A percentile compares a stretch with the other conserved stretches of the same genome.
phyloP scores from a whole-genome alignment of 1,140 invertebrate species.

The Brachystomella parvula region DNA sequence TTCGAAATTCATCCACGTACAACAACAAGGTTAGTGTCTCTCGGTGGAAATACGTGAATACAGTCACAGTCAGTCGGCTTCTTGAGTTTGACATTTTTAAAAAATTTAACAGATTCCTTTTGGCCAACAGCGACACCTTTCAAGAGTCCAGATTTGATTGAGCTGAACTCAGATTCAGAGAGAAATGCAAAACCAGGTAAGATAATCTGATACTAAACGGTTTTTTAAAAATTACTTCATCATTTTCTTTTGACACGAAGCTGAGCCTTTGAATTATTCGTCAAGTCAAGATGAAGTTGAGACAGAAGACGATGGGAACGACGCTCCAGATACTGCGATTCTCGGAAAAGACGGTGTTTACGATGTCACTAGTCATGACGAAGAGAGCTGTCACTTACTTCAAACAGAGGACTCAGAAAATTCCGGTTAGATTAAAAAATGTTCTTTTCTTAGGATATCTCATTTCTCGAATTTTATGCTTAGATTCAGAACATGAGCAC shows the following conservation, averaged over 20 bases:
- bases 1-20: conserved; percentile 38
- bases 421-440: conserved; percentile 22
- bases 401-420: conserved; percentile 38
- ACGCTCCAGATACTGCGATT: conserved; percentile 25
- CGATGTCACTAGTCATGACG: conserved; percentile 36
- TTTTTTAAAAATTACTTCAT: neutral
- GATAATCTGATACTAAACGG: neutral
- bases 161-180: conserved; percentile 37
- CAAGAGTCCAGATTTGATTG: conserved; percentile 37
- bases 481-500: conserved; percentile 34
- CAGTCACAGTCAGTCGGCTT: neutral
- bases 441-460: neutral
- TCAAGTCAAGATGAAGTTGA: conserved; percentile 38
- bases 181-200: conserved; percentile 28
- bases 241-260: conserved; percentile 6
- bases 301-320: conserved; percentile 36
- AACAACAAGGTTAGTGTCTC: conserved; percentile 34
- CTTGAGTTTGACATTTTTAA: neutral
- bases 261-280: conserved; percentile 36
- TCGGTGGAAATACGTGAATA: neutral
- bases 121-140: conserved; percentile 33
- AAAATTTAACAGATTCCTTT: conserved; percentile 23
- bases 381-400: conserved; percentile 37
- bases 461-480: neutral
- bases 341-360: conserved; percentile 37